A percentile compares a stretch with the other conserved stretches of the same genome.
phyloP scores from a whole-genome alignment of 2,113 vertebrate genomes.

The Poecilia latipinna region DNA sequence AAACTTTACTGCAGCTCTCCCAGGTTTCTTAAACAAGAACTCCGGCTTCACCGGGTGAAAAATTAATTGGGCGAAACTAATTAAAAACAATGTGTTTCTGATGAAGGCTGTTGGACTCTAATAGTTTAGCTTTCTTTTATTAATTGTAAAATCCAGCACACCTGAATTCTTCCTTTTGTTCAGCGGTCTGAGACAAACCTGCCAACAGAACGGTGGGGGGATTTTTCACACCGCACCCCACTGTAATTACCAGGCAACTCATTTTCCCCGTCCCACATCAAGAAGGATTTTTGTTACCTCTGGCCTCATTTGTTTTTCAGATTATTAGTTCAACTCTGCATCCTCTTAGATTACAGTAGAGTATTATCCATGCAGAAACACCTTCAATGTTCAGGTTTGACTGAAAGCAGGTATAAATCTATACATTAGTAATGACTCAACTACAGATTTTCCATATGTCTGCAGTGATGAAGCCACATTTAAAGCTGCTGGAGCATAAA shows the following conservation, averaged over 20 bases:
- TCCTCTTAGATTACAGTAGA: conserved; percentile 30
- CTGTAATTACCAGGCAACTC: conserved; percentile 49
- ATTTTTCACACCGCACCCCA: conserved; percentile 29
- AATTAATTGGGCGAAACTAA: conserved; percentile 61
- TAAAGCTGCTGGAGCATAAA: conserved; percentile 25
- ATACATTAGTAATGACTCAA: conserved; percentile 53
- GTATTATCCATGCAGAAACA: conserved; percentile 8
- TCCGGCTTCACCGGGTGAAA: conserved; percentile 47
- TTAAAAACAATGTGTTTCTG: conserved; percentile 61
- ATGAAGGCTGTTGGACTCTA: conserved; percentile 37
- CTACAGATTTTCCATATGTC: conserved; percentile 16
- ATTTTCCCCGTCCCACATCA: conserved; percentile 14
- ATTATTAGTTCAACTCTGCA: conserved; percentile 30
- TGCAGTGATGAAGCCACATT: conserved; percentile 20
- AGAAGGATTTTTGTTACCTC: conserved; percentile 14
- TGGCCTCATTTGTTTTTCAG: conserved; percentile 5
- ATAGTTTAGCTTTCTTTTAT: conserved; percentile 40
- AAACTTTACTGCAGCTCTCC: conserved; percentile 33
- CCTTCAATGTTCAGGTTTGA: conserved; percentile 38
- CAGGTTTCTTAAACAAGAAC: conserved; percentile 34
- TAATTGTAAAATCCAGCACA: conserved; percentile 38
- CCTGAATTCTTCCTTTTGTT: conserved; percentile 40
- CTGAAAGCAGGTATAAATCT: conserved; percentile 34
- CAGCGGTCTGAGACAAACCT: conserved; percentile 33
- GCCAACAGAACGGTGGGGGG: conserved; percentile 27